phyloP scores from a whole-genome alignment of 2,113 vertebrate species.

The Hylia prasina region DNA sequence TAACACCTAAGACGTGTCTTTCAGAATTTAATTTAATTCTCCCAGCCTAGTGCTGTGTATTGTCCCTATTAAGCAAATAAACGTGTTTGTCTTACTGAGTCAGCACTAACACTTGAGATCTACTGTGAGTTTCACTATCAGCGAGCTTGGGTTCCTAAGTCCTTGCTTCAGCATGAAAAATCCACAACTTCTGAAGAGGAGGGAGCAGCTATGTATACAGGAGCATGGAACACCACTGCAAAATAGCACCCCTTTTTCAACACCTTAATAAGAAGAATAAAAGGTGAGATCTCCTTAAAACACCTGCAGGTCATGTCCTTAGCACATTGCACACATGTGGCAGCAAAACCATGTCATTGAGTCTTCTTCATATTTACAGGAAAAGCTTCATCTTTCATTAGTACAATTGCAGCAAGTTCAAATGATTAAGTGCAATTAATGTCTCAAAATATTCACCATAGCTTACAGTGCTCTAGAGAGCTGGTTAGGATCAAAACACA shows the following conservation, averaged over 20 bases:
- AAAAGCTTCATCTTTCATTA: neutral
- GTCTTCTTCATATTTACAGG: neutral
- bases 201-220: neutral
- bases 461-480: neutral
- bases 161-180: neutral
- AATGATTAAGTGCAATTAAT: neutral
- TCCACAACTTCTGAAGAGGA: neutral
- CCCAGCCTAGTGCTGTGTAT: neutral
- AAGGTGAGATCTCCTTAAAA: neutral
- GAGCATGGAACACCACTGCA: neutral
- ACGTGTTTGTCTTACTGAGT: neutral
- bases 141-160: neutral
- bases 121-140: neutral
- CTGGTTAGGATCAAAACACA: neutral
- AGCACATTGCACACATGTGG: accelerated
- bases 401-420: neutral
- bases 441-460: neutral
- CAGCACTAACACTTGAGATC: neutral
- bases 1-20: neutral
- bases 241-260: neutral
- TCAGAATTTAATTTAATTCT: neutral
- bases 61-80: neutral
- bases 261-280: neutral
- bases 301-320: neutral
- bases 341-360: neutral